Percentiles rank a stretch among this genome's conserved stretches.
These are phyloP conservation scores for Mesocentrotus franciscanus DNA, from an alignment of 53 echinoderm and acorn worm species.

Conservation along the genomic window DNA sequence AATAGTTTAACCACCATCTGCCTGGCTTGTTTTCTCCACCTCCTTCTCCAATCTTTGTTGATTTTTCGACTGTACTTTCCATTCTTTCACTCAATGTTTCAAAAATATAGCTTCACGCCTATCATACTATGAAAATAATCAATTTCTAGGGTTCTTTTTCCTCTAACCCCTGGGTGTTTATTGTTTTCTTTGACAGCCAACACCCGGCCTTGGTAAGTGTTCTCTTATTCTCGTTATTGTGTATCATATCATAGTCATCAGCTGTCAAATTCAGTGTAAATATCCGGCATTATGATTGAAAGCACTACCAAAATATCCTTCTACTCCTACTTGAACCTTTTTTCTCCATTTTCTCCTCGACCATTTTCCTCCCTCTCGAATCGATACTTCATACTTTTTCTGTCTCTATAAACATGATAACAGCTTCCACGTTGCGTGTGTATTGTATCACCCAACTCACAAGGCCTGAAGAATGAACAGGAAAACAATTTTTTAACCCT, in stretches of 20 bases:
- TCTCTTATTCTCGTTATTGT: constrained; percentile 57
- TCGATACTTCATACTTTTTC: constrained; percentile 45
- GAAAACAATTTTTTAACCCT: constrained; percentile 60
- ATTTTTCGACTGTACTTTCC: constrained; percentile 56
- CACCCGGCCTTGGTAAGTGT: constrained; percentile 64
- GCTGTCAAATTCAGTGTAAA: constrained; percentile 59
- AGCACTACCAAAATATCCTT: constrained; percentile 16
- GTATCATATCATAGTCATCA: constrained; percentile 49
- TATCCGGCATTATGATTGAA: constrained; percentile 50
- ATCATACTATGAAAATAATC: constrained; percentile 11
- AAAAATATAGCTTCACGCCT: constrained; percentile 51
- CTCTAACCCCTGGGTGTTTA: constrained; percentile 58
- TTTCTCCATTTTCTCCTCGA: background rate
- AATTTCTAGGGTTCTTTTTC: constrained; percentile 31
- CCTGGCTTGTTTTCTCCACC: constrained; percentile 48
- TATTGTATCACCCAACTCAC: constrained; percentile 44
- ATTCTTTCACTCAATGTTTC: constrained; percentile 23
- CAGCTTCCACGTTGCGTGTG: constrained; percentile 32
- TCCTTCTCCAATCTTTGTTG: constrained; percentile 29
- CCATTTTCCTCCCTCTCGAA: background rate
- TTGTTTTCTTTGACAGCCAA: constrained; percentile 22
- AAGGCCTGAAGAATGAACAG: constrained; percentile 37
- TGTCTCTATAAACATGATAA: constrained; percentile 44
- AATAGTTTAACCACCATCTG: constrained; percentile 46
- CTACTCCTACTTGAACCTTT: constrained; percentile 22